These are phyloP conservation scores for Drosophila ogumai DNA, from an alignment of 1,140 invertebrate species.

Conservation along the genomic window DNA sequence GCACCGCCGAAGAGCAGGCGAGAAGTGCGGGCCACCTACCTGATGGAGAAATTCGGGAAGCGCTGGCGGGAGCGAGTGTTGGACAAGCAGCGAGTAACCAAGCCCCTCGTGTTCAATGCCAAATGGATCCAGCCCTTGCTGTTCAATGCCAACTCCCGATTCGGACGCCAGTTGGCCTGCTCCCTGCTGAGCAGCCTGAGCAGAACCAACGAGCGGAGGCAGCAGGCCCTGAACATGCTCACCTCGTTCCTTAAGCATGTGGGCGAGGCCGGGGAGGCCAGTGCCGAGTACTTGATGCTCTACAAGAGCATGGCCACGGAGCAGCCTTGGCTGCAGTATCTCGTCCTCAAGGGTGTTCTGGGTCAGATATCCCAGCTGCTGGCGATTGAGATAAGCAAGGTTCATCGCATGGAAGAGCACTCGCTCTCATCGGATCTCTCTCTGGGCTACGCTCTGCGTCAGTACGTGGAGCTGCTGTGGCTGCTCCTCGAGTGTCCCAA, in stretches of 20 bases:
- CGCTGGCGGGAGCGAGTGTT: slow-evolving; percentile 86
- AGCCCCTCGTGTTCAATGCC: slow-evolving; percentile 78
- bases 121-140: slow-evolving; percentile 95
- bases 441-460: slow-evolving; percentile 95
- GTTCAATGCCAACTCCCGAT: slow-evolving; percentile 95
- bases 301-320: slow-evolving; percentile 94
- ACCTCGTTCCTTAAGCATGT: slow-evolving; percentile 95
- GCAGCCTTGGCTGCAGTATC: slow-evolving; percentile 96
- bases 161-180: slow-evolving; percentile 95
- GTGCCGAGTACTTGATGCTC: slow-evolving; percentile 94
- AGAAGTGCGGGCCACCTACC: slow-evolving; percentile 86
- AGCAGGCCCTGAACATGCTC: slow-evolving; percentile 92
- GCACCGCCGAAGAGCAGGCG: slow-evolving; percentile 23
- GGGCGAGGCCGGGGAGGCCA: slow-evolving; percentile 93
- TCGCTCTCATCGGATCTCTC: slow-evolving; percentile 97
- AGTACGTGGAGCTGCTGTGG: slow-evolving; percentile 94
- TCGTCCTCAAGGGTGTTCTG: slow-evolving; percentile 94
- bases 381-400: slow-evolving; percentile 93
- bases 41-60: slow-evolving; percentile 92
- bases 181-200: slow-evolving; percentile 93
- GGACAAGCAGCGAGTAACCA: slow-evolving; percentile 65
- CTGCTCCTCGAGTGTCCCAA: slow-evolving; percentile 93
- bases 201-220: slow-evolving; percentile 84
- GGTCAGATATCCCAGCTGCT: slow-evolving; percentile 93
- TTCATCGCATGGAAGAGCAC: slow-evolving; percentile 94